Base-by-base conservation (phyloP, 2,888 invertebrate species). In the Bombylius major region DNA sequence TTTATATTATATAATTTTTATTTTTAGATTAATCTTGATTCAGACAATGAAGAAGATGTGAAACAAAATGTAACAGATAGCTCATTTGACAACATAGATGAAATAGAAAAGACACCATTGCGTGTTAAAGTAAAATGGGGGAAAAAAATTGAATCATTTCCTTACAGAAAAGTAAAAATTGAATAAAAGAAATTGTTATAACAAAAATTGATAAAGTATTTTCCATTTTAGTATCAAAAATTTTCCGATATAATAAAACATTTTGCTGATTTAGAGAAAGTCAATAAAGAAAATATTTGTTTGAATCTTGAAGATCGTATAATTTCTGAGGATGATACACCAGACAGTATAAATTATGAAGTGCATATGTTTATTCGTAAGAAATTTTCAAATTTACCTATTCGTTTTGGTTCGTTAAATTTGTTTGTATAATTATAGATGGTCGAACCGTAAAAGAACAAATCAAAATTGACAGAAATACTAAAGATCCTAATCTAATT, bases 291-390 rank as follows among this genome's bases (percentile, higher is more conserved):
- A 1, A 62, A 65, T 51, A 56, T 72, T 39, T 62, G 67, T 9
- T 61, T 71, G 5, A 70, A 66, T 53, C 58, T 65, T 47, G 60
- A 70, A 49, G 64, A 66, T 51, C 60, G 61, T 9, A 64, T 71
- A 6, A 59, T 71, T 13, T 53, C 54, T 8, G 55, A 64, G 14
- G 60, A 61, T 23, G 70, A 70, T 53, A 65, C 71, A 0, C 71
- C 71, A 0, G 61, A 66, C 14, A 65, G 63, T n/a, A 64, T 71
- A 34, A 63, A 65, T 5, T 65, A 70, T 6, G 65, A 66, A 56
- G 57, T 64, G 44, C 67, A 61, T 34, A 63, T 71, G 47, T 67
- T 70, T 50, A 66, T 71, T 42, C 62, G 71, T 71, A 53, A 57
- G 68, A 39, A 6, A 34, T 5, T 8, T 34, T 39, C 8, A 39